Conservation (phyloP, 2,888 invertebrate genomes). For the Nomada fabriciana region DNA sequence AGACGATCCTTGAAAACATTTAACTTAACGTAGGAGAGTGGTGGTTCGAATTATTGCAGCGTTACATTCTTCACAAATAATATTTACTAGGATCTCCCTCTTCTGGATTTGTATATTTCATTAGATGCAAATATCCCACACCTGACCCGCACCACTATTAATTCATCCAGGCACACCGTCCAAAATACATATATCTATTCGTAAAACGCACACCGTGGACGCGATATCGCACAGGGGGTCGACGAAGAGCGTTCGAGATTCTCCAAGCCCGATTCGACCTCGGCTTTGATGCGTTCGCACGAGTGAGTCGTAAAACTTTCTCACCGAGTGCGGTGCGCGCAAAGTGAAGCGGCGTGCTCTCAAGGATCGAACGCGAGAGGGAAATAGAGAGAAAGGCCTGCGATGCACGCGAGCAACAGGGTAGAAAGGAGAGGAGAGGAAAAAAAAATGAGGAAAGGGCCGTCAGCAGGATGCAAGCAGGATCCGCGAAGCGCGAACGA, state of each 20-base stretch:
- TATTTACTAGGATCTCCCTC: too few species aligned
- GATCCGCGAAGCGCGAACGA: constrained; percentile 48
- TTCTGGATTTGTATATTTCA: too few species aligned
- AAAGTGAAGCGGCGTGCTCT: constrained; percentile 54
- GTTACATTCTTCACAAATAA: too few species aligned
- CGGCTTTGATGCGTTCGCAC: constrained; percentile 59
- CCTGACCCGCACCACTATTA: too few species aligned
- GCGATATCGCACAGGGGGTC: constrained; percentile 6
- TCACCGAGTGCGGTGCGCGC: constrained; percentile 57
- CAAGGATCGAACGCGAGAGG: constrained; percentile 52
- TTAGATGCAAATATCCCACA: too few species aligned
- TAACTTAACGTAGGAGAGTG: too few species aligned
- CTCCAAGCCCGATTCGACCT: constrained; percentile 40
- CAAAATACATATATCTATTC: neutral
- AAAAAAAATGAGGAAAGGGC: neutral
- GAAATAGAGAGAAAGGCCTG: constrained; percentile 5
- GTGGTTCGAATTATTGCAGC: too few species aligned
- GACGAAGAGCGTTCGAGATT: constrained; percentile 58
- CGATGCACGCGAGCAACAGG: constrained; percentile 24
- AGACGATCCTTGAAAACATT: too few species aligned
- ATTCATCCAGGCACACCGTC: too few species aligned
- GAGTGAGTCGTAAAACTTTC: constrained; percentile 69
- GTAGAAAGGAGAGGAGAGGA: neutral
- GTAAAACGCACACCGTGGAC: neutral
- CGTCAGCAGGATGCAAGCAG: constrained; percentile 50